Evolutionary conservation across 2,888 invertebrate genomes (phyloP).

Genomic region (Aporophyla nigra): DNA sequence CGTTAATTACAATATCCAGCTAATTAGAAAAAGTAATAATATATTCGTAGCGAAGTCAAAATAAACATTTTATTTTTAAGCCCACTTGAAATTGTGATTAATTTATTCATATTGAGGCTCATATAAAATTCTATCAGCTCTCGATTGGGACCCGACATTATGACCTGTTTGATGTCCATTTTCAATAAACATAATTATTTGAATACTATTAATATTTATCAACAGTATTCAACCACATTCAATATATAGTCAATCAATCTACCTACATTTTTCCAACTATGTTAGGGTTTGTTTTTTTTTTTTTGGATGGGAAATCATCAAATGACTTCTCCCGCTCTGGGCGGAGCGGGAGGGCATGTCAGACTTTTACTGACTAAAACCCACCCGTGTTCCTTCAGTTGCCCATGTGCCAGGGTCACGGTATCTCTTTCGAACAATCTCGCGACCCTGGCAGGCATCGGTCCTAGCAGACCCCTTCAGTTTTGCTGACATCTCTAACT

Average conservation of each 20-base stretch:
- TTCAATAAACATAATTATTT: conserved; percentile 1
- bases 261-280: background rate
- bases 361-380: too few relatives aligned
- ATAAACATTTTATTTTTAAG: conserved; percentile 25
- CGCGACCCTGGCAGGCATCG: too few relatives aligned
- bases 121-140: conserved; percentile 40
- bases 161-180: conserved; percentile 12
- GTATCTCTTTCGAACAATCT: too few relatives aligned
- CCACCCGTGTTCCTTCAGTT: too few relatives aligned
- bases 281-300: too few relatives aligned
- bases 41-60: conserved; percentile 2
- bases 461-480: too few relatives aligned
- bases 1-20: background rate
- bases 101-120: conserved; percentile 27
- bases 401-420: too few relatives aligned
- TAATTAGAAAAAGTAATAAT: conserved; percentile 7
- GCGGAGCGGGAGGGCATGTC: too few relatives aligned
- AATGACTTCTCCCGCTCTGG: too few relatives aligned
- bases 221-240: background rate
- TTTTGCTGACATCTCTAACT: too few relatives aligned
- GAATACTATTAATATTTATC: background rate
- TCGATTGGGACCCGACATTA: background rate
- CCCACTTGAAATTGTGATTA: conserved; percentile 21
- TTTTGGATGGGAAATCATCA: too few relatives aligned
- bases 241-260: too few relatives aligned